A percentile compares a stretch with the other conserved stretches of the same genome.
These are phyloP conservation scores for Tonatia bakeri DNA, from an alignment of 2,113 vertebrate species.

Conservation along the genomic window DNA sequence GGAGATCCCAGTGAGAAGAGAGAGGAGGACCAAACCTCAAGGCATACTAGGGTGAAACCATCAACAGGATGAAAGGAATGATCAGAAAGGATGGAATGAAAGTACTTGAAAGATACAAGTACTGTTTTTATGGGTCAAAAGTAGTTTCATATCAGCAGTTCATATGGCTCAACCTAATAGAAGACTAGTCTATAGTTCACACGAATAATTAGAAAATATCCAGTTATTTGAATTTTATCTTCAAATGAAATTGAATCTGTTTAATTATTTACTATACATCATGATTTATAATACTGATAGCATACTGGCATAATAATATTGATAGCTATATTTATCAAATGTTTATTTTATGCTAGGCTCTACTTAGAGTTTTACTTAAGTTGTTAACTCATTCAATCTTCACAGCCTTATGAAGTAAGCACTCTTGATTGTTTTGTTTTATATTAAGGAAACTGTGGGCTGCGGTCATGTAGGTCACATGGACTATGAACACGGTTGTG, in stretches of 20 bases:
- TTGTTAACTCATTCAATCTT: too few relatives aligned
- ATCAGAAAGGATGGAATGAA: not conserved
- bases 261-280: not conserved
- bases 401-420: too few relatives aligned
- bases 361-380: too few relatives aligned
- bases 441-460: not conserved
- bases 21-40: not conserved
- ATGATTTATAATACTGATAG: not conserved
- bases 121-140: not conserved
- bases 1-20: not conserved
- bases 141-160: not conserved
- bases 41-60: not conserved
- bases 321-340: not conserved
- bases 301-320: not conserved
- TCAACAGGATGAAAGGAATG: not conserved
- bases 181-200: not conserved
- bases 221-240: slow-evolving; percentile 35
- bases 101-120: not conserved
- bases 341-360: too few relatives aligned
- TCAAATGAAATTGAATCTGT: not conserved
- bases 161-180: not conserved
- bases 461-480: not conserved
- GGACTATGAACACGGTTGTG: not conserved
- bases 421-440: too few relatives aligned
- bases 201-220: not conserved